Conservation (phyloP, 2,113 vertebrate species). For the Myotis davidii region DNA sequence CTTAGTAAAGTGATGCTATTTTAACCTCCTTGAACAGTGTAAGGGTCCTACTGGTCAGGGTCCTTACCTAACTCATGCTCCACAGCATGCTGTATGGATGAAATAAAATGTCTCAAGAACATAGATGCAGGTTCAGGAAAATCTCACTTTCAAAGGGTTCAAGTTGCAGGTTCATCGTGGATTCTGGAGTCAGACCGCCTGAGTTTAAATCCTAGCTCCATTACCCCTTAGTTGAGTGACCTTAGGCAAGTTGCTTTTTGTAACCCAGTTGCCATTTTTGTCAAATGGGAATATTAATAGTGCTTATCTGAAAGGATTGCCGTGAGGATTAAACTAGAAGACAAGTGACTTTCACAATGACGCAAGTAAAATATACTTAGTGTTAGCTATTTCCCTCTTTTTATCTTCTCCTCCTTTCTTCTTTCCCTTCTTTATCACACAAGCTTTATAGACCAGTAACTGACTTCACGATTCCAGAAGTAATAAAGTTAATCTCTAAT, state of each 20-base stretch:
- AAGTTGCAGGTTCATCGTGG: background rate
- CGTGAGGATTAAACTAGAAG: background rate
- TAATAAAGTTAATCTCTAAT: background rate
- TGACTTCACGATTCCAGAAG: background rate
- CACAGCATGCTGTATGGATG: background rate
- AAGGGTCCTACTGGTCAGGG: background rate
- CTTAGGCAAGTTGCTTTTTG: background rate
- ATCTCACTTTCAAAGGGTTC: background rate
- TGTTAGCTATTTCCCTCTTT: background rate
- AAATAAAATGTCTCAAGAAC: background rate
- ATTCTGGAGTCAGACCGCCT: background rate
- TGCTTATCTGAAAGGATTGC: background rate
- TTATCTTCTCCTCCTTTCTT: background rate
- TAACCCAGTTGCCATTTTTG: background rate
- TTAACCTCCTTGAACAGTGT: background rate
- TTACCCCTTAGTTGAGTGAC: background rate
- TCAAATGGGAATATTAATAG: background rate
- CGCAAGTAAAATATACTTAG: background rate
- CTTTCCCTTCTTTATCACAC: background rate
- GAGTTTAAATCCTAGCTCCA: background rate
- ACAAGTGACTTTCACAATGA: background rate
- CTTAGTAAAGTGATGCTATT: background rate
- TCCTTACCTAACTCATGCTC: background rate
- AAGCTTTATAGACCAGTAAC: background rate
- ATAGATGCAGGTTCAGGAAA: background rate